These are phyloP conservation scores for Plebejus argus DNA, from an alignment of 2,888 invertebrate genomes.

Conservation along the genomic window DNA sequence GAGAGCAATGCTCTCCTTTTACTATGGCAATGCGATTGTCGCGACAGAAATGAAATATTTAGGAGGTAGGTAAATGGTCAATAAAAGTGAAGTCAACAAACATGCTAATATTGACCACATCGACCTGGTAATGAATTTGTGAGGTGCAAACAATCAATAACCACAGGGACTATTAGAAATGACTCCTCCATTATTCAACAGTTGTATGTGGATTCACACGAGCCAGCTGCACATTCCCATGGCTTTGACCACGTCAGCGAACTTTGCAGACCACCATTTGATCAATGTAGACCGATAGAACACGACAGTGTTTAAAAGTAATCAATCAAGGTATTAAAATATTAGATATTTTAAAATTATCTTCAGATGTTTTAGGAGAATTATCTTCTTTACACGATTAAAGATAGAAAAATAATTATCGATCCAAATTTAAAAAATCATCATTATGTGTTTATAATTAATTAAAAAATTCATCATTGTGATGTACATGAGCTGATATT, in stretches of 20 bases:
- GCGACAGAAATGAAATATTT: no score
- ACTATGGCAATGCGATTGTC: no score
- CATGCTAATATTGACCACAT: constrained; percentile 51
- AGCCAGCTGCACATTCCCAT: constrained; percentile 61
- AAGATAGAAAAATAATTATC: neutral
- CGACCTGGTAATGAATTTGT: constrained; percentile 50
- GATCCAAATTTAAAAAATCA: no score
- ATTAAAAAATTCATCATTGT: no score
- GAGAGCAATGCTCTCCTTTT: no score
- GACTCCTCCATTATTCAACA: constrained; percentile 32
- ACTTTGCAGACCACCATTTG: constrained; percentile 42
- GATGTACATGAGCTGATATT: no score
- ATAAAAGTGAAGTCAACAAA: constrained; percentile 39
- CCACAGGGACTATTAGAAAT: constrained; percentile 40
- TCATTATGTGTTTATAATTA: no score
- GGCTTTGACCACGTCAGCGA: constrained; percentile 67
- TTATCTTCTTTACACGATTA: no score
- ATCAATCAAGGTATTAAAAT: constrained; percentile 10
- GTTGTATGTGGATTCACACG: constrained; percentile 40
- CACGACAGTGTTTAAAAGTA: neutral
- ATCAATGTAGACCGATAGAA: neutral
- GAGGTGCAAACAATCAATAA: constrained; percentile 40
- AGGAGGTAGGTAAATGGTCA: neutral
- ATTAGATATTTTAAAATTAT: neutral
- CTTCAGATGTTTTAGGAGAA: no score